Evolutionary conservation across 2,113 vertebrate species (phyloP), one percentile per base, ranked within the genome.

Genomic region (Muntiacus muntjak): DNA sequence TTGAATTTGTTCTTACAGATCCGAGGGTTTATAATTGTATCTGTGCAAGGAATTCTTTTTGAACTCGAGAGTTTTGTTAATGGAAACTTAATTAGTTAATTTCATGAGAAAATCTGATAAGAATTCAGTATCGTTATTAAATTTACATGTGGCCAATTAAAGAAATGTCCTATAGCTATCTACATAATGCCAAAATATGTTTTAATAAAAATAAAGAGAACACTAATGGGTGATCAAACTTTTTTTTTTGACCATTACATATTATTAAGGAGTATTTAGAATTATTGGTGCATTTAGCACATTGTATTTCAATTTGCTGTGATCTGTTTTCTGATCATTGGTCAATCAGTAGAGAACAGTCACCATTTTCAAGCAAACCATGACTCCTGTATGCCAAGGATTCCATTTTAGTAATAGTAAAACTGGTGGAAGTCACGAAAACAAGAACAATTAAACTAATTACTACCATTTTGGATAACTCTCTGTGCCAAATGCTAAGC

Each of bases 171-270:
- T 67, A 43, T 74, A 85, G 19, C 54, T 82, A 40, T 67, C 62
- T 82, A 19, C 5, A 86, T 60, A 79, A 23, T 92, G 40, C 1
- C 28, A 87, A 30, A 90, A 19, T 62, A 62, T 67, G 33, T 64
- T 50, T 89, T 93, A 95, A 79, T 93, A 82, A 93, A 96, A 90
- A 83, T 40, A 89, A 17, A 91, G 11, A 55, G 36, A 88, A 28
- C 5, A n/a, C 21, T 90, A n/a, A 89, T 47, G 76, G 52, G 23
- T 58, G 25, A 87, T 60, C 19, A 87, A 10, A 64, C 5, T 45
- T 81, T 81, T 85, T 81, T 36, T 87, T 93, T 91, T 40, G 13
- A 54, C 57, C 21, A 16, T 78, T 64, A 57, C 2, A 57, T 92
- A 40, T 47, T 33, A 91, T 16, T 93, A 55, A 88, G 71, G 14